Conservation (phyloP, 2,888 invertebrate species). For the Paralinhomoeus sp. region DNA sequence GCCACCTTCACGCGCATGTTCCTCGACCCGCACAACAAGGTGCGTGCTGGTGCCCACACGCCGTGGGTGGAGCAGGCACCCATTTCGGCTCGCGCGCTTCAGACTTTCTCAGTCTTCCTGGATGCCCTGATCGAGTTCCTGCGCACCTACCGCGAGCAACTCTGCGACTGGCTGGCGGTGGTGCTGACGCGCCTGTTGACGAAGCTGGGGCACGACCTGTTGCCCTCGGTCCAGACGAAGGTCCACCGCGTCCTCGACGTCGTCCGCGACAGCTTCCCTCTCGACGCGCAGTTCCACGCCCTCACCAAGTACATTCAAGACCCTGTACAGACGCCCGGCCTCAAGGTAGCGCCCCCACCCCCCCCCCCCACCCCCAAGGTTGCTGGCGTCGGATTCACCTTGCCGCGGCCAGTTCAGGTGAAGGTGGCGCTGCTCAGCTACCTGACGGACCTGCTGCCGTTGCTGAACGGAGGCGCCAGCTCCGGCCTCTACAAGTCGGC, state of each 20-base stretch:
- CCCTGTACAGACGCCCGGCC: conserved; percentile 8
- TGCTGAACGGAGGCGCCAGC: conserved; percentile 25
- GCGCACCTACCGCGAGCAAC: conserved; percentile 55
- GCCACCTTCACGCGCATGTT: conserved; percentile 89
- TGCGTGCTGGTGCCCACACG: no score
- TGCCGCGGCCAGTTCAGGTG: no score
- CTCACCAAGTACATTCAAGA: conserved; percentile 8
- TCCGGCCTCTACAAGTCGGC: conserved; percentile 34
- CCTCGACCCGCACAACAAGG: conserved; percentile 77
- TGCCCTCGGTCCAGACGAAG: conserved; percentile 73
- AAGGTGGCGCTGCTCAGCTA: conserved; percentile 34
- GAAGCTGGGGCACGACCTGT: conserved; percentile 56
- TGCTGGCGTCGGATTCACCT: no score
- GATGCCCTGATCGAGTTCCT: conserved; percentile 78
- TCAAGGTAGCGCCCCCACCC: conserved; percentile 4
- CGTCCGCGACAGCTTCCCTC: conserved; percentile 12
- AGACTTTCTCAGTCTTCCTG: conserved; percentile 67
- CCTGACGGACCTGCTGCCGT: conserved; percentile 27
- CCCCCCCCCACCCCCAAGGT: no score
- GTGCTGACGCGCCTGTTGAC: conserved; percentile 61
- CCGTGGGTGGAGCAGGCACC: no score
- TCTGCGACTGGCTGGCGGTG: conserved; percentile 78
- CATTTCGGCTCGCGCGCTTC: no score
- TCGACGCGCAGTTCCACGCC: conserved; percentile 6
- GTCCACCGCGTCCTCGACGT: conserved; percentile 33